phyloP scores from a whole-genome alignment of 2,113 vertebrate species.

The Nesoenas mayeri region DNA sequence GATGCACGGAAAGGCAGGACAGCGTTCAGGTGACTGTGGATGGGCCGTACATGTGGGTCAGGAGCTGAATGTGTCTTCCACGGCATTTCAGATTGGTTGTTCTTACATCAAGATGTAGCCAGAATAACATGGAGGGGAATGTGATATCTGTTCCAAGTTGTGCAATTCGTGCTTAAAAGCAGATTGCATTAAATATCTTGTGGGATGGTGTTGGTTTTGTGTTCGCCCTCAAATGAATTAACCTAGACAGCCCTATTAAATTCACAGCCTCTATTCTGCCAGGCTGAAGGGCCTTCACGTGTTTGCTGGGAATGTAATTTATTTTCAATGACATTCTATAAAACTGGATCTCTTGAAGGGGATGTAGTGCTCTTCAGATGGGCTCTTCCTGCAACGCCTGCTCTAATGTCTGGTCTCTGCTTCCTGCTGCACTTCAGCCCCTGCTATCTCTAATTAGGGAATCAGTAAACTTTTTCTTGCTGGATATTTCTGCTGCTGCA shows the following conservation, averaged over 20 bases:
- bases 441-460: neutral
- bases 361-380: neutral
- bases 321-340: neutral
- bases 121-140: neutral
- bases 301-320: neutral
- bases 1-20: neutral
- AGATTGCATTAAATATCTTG: neutral
- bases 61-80: accelerated
- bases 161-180: neutral
- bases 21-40: neutral
- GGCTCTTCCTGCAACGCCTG: neutral
- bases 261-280: neutral
- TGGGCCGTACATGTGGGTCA: neutral
- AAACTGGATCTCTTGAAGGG: neutral
- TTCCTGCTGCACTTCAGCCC: slow-evolving; percentile 16
- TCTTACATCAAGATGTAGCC: neutral
- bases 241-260: neutral
- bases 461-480: neutral
- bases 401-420: neutral
- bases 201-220: neutral
- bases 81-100: neutral
- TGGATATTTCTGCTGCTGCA: neutral
- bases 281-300: neutral
- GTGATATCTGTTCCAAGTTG: neutral
- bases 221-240: neutral